Conservation (phyloP, 2,888 invertebrate species). For the Mellilla xanthometata region DNA sequence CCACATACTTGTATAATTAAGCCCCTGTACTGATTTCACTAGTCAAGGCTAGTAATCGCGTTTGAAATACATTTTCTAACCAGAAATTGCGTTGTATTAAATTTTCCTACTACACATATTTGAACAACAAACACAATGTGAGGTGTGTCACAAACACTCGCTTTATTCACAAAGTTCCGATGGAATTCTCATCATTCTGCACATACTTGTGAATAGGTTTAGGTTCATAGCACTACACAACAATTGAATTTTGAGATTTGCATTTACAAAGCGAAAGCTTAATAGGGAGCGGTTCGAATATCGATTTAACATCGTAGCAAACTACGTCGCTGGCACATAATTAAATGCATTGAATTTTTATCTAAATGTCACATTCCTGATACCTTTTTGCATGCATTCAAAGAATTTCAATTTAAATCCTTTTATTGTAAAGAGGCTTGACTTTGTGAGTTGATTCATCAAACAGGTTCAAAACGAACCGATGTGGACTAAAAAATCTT, state of each 20-base stretch:
- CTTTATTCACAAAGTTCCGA: slow-evolving; percentile 3
- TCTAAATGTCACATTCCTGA: not conserved
- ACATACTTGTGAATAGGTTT: slow-evolving; percentile 1
- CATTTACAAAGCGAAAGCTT: slow-evolving; percentile 16
- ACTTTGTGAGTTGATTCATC: slow-evolving; percentile 9
- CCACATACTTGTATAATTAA: slow-evolving; percentile 8
- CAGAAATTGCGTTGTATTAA: slow-evolving; percentile 4
- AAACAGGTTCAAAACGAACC: slow-evolving; percentile 22
- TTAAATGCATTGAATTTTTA: no score
- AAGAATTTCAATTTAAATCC: slow-evolving; percentile 3
- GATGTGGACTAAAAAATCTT: slow-evolving; percentile 12
- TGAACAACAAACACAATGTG: slow-evolving; percentile 11
- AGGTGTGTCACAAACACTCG: slow-evolving; percentile 16
- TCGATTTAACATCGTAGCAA: slow-evolving; percentile 1
- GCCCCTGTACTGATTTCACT: slow-evolving; percentile 18
- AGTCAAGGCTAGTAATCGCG: slow-evolving; percentile 9
- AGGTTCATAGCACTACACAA: slow-evolving; percentile 4
- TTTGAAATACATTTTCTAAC: slow-evolving; percentile 10
- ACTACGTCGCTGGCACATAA: not conserved
- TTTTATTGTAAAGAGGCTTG: slow-evolving; percentile 2
- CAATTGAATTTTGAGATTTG: slow-evolving; percentile 14
- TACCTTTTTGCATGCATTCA: slow-evolving; percentile 2
- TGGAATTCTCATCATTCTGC: slow-evolving; percentile 16
- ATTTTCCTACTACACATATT: slow-evolving; percentile 5
- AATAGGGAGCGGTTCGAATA: slow-evolving; percentile 8